Evolutionary conservation across 2,888 invertebrate genomes (phyloP).

Genomic region (Polia nebulosa): DNA sequence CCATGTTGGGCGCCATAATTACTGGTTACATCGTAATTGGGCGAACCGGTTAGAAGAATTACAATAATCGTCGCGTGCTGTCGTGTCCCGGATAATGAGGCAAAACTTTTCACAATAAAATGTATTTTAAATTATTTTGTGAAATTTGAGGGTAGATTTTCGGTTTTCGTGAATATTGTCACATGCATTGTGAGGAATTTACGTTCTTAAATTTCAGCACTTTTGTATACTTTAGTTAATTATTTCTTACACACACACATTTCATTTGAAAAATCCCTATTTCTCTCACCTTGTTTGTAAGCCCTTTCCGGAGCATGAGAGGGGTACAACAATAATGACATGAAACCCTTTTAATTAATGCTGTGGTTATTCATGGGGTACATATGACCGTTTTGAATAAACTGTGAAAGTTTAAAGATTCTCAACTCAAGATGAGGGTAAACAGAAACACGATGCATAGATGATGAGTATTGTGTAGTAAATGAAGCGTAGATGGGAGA

Average conservation of each 20-base stretch:
- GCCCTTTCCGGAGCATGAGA: not conserved
- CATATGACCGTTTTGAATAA: conserved; percentile 3
- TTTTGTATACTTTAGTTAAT: no score
- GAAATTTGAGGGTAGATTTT: conserved; percentile 6
- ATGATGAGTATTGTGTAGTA: not conserved
- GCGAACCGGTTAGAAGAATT: conserved; percentile 64
- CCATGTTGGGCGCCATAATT: conserved; percentile 78
- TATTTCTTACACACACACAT: no score
- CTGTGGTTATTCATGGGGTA: conserved; percentile 8
- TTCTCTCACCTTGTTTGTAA: not conserved
- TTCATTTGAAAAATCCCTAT: not conserved
- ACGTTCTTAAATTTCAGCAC: no score
- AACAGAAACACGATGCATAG: not conserved
- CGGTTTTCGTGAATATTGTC: not conserved
- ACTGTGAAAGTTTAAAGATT: conserved; percentile 7
- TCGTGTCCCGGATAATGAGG: conserved; percentile 65
- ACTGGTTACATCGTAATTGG: conserved; percentile 76
- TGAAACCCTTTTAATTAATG: conserved; percentile 23
- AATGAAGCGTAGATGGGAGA: conserved; percentile 9
- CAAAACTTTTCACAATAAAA: conserved; percentile 49
- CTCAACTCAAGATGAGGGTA: not conserved
- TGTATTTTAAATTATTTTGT: conserved; percentile 30
- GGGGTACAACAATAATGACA: conserved; percentile 22
- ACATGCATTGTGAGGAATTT: not conserved
- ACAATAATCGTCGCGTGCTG: conserved; percentile 64